A percentile compares a stretch with the other conserved stretches of the same genome.
phyloP scores from a whole-genome alignment of 2,797 vertebrate species.

The Dallia pectoralis region DNA sequence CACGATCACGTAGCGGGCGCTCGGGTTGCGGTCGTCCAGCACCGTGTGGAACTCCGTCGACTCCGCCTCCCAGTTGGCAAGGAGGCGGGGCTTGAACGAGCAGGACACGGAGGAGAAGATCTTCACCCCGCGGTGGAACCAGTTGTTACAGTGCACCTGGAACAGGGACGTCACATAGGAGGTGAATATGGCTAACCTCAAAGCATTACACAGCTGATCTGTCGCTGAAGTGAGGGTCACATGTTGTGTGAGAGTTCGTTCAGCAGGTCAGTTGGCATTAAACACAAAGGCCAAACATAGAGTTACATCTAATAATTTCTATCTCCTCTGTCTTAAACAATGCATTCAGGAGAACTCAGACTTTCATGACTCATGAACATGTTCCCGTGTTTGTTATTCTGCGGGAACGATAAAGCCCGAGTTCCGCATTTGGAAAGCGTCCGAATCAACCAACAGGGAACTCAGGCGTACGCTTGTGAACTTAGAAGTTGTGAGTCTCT shows the following conservation, averaged over 20 bases:
- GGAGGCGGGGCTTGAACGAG: conserved; percentile 78
- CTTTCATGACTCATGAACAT: too few species aligned
- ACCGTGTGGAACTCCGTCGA: conserved; percentile 78
- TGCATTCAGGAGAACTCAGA: too few species aligned
- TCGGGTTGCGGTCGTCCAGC: conserved; percentile 88
- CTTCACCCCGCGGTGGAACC: conserved; percentile 87
- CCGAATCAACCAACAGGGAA: too few species aligned
- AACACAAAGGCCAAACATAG: not conserved
- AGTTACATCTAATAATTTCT: too few species aligned
- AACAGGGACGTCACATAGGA: not conserved
- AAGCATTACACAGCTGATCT: not conserved
- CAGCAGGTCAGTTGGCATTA: not conserved
- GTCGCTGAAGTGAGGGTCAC: not conserved
- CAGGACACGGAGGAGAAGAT: conserved; percentile 87
- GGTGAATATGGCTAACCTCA: too few species aligned
- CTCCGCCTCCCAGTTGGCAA: conserved; percentile 77
- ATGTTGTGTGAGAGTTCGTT: too few species aligned
- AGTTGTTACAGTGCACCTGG: conserved; percentile 94
- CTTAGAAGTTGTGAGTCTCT: too few species aligned
- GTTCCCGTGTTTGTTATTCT: too few species aligned
- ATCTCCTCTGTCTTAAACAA: too few species aligned
- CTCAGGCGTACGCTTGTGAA: too few species aligned
- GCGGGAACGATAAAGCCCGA: too few species aligned
- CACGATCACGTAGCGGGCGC: conserved; percentile 85
- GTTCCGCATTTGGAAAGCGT: too few species aligned